Base-by-base conservation (phyloP, 2,797 vertebrate genomes). In the Oreochromis grahami region DNA sequence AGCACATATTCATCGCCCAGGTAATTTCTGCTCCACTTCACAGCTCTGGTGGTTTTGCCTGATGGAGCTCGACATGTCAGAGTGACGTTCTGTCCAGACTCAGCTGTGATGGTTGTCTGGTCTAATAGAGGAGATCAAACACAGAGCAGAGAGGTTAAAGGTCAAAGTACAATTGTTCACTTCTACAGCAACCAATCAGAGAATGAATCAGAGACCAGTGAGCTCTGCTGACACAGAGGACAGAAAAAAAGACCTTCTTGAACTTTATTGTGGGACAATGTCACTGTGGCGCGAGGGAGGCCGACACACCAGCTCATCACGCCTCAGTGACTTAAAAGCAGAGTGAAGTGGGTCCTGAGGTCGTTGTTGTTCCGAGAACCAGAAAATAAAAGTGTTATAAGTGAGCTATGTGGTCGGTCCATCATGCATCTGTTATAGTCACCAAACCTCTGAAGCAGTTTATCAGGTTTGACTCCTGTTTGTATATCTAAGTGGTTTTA, bases 301-400 rank as follows among this genome's bases (percentile, higher is more conserved):
- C 50, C 3, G 8, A 0, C 8, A 51, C 0, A n/a, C 0, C 50
- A 51, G 50, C 50, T 51, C 19, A n/a, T 51, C 50, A 10, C 5
- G 1, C 50, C 9, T 51, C 50, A 51, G 50, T 0, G 9, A 51
- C 19, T 11, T n/a, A 52, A n/a, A 21, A 11, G 50, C 50, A 51
- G 50, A 51, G 19, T n/a, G 50, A 1, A 52, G 9, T 51, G 50
- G 50, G 19, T n/a, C 50, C 50, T n/a, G 50, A 51, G 50, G 50
- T 10, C 3, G 50, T 51, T n/a, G 5, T n/a, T 51, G 48, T 9
- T 1, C 4, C 4, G 0, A 51, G 19, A 51, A 51, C 48, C 0
- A n/a, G 3, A 3, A 51, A 51, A 51, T 3, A 51, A 51, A 51
- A 51, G 48, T 3, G 48, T 51, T 51, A 1, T 9, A 10, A n/a